Evolutionary conservation across 2,888 invertebrate species (phyloP), one percentile per base, ranked within the genome.

Genomic region (Drosophila anomalata): DNA sequence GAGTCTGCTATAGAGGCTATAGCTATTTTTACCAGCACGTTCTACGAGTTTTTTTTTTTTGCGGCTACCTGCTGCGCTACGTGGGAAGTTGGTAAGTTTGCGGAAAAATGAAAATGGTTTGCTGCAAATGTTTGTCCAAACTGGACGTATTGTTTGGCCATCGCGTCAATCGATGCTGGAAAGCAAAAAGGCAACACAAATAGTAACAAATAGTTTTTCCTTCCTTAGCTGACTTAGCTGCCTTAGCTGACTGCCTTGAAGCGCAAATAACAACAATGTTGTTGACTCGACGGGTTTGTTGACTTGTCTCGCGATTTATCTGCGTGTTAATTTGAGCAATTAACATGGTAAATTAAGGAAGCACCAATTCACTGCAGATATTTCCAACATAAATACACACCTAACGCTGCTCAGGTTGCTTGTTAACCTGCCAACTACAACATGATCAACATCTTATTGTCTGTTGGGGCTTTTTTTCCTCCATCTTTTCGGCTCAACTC

Each of bases 281-380:
- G 55, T 31, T 58, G 55, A 42, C 61, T 57, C 61, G 39, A 24
- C 31, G 41, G 59, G 65, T 57, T 74, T 62, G 63, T 62, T 76
- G 50, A 68, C 55, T 70, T 73, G 62, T 60, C 57, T 56, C 26
- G 76, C 73, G 76, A 76, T 78, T 76, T 78, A 76, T 78, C 68
- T 72, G 72, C 72, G 58, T 55, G 69, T 76, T 70, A 63, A 79
- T 75, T 79, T 79, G 65, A 65, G 57, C 75, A 83, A 67, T 83
- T 79, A 79, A 75, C 65, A 63, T 56, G 67, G 55, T 77, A 70
- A 59, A 74, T 75, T 79, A 68, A 79, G 83, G 83, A 82, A 85
- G 72, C 79, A 67, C 47, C 71, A 63, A 53, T 84, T 75, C 72
- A 54, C 46, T 56, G 60, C 47, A 54, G 54, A 72, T 50, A 58